Evolutionary conservation across 2,888 invertebrate species (phyloP).

Genomic region (Epinotia demarniana): DNA sequence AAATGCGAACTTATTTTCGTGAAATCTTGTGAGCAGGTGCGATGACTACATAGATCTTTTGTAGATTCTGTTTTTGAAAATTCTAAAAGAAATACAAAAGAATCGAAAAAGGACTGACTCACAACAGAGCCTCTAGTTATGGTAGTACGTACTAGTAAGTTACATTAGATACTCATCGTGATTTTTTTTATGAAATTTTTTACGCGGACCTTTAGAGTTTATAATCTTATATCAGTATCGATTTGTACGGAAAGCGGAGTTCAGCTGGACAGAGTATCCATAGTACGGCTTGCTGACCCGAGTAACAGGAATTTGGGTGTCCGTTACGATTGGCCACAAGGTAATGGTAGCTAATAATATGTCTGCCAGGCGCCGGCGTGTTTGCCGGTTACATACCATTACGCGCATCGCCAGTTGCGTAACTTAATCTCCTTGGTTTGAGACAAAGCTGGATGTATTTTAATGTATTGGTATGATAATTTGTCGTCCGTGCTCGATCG

Average conservation of each 20-base stretch:
- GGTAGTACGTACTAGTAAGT: too few species aligned
- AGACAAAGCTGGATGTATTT: conserved; percentile 12
- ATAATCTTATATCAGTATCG: not conserved
- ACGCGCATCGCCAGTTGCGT: conserved; percentile 59
- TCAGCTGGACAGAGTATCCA: conserved; percentile 1
- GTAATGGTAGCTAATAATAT: conserved; percentile 44
- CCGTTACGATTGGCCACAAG: conserved; percentile 62
- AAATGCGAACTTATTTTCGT: too few species aligned
- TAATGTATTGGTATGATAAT: not conserved
- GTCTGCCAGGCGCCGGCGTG: conserved; percentile 52
- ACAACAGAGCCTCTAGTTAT: too few species aligned
- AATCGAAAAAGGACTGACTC: too few species aligned
- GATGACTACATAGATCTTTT: too few species aligned
- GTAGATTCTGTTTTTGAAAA: too few species aligned
- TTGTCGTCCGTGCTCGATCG: not conserved
- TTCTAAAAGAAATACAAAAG: too few species aligned
- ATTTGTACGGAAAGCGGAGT: conserved; percentile 27
- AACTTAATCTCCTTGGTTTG: conserved; percentile 53
- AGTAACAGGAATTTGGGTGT: conserved; percentile 63
- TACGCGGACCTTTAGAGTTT: not conserved
- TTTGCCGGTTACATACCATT: conserved; percentile 50
- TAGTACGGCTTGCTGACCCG: conserved; percentile 61
- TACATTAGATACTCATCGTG: too few species aligned
- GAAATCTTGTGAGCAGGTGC: too few species aligned
- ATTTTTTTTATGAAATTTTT: too few species aligned